These are phyloP conservation scores for Percina caprodes DNA, from an alignment of 2,113 vertebrate genomes.

Conservation along the genomic window DNA sequence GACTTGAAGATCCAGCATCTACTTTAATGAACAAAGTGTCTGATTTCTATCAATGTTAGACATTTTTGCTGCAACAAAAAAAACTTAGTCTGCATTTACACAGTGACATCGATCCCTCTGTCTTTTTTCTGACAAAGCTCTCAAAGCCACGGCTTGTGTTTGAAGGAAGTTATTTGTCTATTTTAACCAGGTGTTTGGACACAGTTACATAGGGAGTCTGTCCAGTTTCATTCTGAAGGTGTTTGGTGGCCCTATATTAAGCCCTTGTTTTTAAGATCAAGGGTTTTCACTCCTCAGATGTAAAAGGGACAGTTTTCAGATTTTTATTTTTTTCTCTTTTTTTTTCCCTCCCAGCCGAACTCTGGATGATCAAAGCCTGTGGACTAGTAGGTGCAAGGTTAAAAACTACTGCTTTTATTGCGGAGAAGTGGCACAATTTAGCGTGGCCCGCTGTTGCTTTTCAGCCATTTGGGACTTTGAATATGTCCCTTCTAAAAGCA, in stretches of 20 bases:
- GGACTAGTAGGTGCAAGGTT: neutral
- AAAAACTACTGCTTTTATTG: neutral
- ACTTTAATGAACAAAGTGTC: neutral
- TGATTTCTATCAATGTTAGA: constrained; percentile 8
- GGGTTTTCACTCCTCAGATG: neutral
- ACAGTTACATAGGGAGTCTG: neutral
- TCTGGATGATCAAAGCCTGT: neutral
- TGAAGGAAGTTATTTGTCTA: neutral
- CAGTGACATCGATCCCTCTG: neutral
- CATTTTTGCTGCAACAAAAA: neutral
- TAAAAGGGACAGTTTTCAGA: neutral
- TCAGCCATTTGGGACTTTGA: neutral
- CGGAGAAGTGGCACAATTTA: neutral
- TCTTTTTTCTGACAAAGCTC: neutral
- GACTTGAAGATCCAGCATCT: neutral
- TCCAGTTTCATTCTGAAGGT: neutral
- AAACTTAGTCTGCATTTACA: neutral
- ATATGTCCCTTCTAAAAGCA: neutral
- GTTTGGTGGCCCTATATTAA: neutral
- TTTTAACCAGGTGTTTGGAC: neutral
- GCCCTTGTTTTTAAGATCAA: neutral
- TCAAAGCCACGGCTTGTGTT: neutral
- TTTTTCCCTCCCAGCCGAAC: neutral
- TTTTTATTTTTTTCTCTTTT: no score
- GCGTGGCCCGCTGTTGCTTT: neutral